These are phyloP conservation scores for Paedocypris micromegethes DNA, from an alignment of 2,797 vertebrate genomes.

Conservation along the genomic window DNA sequence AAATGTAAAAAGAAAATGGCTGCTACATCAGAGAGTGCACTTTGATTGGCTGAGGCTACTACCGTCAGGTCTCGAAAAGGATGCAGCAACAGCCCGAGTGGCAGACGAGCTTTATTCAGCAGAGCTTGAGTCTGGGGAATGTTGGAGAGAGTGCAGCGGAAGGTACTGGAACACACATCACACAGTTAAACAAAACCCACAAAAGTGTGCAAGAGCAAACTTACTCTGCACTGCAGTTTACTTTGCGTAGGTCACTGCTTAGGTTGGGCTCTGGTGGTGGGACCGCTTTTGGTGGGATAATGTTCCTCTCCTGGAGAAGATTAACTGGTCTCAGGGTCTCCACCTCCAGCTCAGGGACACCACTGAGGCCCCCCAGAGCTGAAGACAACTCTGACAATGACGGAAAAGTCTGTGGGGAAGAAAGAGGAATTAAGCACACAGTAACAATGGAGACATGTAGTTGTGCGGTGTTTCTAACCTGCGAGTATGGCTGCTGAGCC, in stretches of 20 bases:
- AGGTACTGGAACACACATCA: constrained; percentile 72
- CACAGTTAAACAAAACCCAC: not conserved
- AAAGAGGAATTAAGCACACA: too few species aligned
- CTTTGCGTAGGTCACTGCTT: constrained; percentile 83
- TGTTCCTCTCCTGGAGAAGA: constrained; percentile 86
- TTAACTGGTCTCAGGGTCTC: constrained; percentile 85
- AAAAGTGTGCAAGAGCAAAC: constrained; percentile 39
- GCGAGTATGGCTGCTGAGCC: constrained; percentile 63
- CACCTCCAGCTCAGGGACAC: constrained; percentile 82
- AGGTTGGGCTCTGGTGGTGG: constrained; percentile 87
- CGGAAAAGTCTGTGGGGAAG: constrained; percentile 73
- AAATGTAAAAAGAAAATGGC: not conserved
- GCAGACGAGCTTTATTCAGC: constrained; percentile 93
- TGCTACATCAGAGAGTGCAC: not conserved
- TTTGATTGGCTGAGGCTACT: constrained; percentile 33
- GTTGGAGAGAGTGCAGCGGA: constrained; percentile 89
- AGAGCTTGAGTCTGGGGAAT: constrained; percentile 92
- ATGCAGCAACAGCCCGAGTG: constrained; percentile 89
- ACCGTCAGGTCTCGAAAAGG: constrained; percentile 96
- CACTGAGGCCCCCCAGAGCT: constrained; percentile 83
- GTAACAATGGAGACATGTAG: too few species aligned
- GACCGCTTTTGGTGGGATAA: constrained; percentile 76
- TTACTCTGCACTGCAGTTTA: constrained; percentile 96
- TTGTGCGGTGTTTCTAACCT: constrained; percentile 51
- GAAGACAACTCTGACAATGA: constrained; percentile 83